A percentile compares a stretch with the other conserved stretches of the same genome.
Conservation (phyloP, 2,113 vertebrate genomes). For the Poeciliopsis retropinna region DNA sequence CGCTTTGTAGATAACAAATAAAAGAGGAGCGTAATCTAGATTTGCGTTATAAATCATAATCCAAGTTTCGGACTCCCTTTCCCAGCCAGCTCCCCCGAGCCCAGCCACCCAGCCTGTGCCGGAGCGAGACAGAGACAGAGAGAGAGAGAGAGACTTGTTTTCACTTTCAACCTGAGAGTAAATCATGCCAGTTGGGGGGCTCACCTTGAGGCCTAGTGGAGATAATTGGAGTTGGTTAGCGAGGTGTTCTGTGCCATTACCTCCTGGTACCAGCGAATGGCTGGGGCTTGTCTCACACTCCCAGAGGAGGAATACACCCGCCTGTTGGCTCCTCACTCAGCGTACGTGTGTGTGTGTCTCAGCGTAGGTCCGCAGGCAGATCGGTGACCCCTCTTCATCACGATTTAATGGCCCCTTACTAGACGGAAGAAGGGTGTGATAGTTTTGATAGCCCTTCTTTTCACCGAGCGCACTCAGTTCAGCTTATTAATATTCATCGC, state of each 20-base stretch:
- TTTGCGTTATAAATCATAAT: constrained; percentile 70
- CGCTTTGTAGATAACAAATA: constrained; percentile 65
- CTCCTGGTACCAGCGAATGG: constrained; percentile 76
- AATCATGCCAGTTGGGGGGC: constrained; percentile 75
- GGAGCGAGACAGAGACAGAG: constrained; percentile 55
- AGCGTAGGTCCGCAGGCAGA: constrained; percentile 31
- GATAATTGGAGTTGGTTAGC: constrained; percentile 82
- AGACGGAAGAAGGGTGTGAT: constrained; percentile 41
- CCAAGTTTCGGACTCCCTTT: constrained; percentile 55
- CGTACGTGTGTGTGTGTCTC: constrained; percentile 6
- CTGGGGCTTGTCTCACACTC: constrained; percentile 69
- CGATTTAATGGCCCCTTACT: constrained; percentile 66
- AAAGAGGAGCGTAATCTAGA: constrained; percentile 56
- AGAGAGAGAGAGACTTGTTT: constrained; percentile 59
- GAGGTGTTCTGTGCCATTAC: constrained; percentile 80
- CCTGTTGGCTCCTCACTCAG: constrained; percentile 63
- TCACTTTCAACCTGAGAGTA: constrained; percentile 75
- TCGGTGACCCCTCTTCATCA: constrained; percentile 71
- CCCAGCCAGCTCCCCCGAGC: constrained; percentile 49
- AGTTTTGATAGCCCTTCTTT: constrained; percentile 58
- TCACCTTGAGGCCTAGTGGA: constrained; percentile 77
- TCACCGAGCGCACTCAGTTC: constrained; percentile 64
- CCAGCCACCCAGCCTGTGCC: constrained; percentile 47
- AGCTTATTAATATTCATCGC: constrained; percentile 75
- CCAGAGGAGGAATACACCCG: constrained; percentile 64